These are phyloP conservation scores for Morone saxatilis DNA, from an alignment of 2,113 vertebrate genomes.

Conservation along the genomic window DNA sequence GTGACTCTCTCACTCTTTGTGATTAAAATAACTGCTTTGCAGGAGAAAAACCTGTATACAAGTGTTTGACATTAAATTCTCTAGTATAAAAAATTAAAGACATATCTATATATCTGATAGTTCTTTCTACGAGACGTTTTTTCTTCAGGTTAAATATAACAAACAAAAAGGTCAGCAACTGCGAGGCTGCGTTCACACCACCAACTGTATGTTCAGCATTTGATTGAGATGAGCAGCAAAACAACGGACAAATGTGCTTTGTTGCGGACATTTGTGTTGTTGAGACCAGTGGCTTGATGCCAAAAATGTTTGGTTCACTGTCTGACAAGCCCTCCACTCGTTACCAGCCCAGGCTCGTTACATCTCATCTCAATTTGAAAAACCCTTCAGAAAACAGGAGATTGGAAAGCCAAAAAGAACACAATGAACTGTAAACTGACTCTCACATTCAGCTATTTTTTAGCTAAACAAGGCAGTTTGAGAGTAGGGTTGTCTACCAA, in stretches of 20 bases:
- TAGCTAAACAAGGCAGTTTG: neutral
- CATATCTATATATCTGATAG: slow-evolving; percentile 27
- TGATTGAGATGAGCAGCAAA: neutral
- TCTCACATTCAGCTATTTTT: neutral
- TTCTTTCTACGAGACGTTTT: slow-evolving; percentile 24
- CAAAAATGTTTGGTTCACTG: no score
- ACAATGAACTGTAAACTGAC: neutral
- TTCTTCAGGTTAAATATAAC: slow-evolving; percentile 30
- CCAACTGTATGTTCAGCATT: neutral
- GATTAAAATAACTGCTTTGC: slow-evolving; percentile 46
- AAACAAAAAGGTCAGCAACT: neutral
- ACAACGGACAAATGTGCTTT: neutral
- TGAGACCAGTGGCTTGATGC: neutral
- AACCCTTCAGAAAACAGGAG: neutral
- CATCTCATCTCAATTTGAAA: neutral
- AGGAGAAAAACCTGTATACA: slow-evolving; percentile 46
- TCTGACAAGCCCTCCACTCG: no score
- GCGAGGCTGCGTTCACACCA: slow-evolving; percentile 24
- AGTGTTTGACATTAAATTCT: slow-evolving; percentile 57
- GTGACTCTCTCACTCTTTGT: slow-evolving; percentile 23
- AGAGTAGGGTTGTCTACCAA: neutral
- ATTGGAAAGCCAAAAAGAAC: neutral
- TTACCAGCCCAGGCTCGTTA: neutral
- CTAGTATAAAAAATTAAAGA: slow-evolving; percentile 68
- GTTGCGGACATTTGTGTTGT: neutral